Evolutionary conservation across 2,888 invertebrate species (phyloP).

Genomic region (Tenthredo scrophulariae): DNA sequence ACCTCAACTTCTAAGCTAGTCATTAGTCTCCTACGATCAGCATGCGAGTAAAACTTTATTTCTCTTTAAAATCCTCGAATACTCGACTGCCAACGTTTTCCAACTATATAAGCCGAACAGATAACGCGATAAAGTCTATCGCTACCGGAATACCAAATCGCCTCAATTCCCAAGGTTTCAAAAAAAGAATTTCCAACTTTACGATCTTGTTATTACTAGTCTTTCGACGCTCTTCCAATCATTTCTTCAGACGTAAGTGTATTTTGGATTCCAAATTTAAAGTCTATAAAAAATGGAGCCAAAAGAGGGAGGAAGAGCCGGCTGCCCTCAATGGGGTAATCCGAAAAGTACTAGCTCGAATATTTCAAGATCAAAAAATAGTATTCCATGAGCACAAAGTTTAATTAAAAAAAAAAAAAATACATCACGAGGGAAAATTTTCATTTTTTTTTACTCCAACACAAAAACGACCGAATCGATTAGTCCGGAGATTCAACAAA

Average conservation of each 20-base stretch:
- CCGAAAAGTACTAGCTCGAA: too few relatives aligned
- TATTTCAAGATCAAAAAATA: too few relatives aligned
- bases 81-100: not conserved
- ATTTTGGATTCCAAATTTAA: not conserved
- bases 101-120: not conserved
- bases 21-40: slow-evolving; percentile 19
- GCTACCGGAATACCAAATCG: slow-evolving; percentile 11
- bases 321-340: not conserved
- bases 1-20: not conserved
- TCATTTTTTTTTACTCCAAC: too few relatives aligned
- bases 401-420: too few relatives aligned
- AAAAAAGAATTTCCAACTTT: not conserved
- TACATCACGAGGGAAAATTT: too few relatives aligned
- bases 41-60: slow-evolving; percentile 6
- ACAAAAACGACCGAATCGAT: too few relatives aligned
- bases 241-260: not conserved
- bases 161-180: not conserved
- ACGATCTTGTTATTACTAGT: slow-evolving; percentile 1
- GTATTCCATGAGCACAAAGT: too few relatives aligned
- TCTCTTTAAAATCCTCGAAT: not conserved
- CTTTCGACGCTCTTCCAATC: not conserved
- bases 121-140: slow-evolving; percentile 13
- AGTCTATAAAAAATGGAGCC: not conserved
- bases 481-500: not conserved
- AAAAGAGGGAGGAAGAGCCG: not conserved